Conservation (phyloP, 2,113 vertebrate species). For the Reinhardtius hippoglossoides region DNA sequence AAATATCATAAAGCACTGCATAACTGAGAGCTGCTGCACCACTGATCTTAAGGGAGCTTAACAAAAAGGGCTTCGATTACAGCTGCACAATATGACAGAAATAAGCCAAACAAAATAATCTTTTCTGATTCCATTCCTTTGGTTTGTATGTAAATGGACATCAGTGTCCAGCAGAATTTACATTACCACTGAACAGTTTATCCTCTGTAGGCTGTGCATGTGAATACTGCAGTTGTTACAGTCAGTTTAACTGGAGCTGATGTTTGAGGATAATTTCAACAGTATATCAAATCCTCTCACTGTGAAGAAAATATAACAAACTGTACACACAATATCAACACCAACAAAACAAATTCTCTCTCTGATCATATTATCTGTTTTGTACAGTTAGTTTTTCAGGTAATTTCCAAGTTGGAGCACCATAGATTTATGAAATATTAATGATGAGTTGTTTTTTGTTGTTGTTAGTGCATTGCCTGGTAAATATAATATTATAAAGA, state of each 20-base stretch:
- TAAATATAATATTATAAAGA: slow-evolving; percentile 32
- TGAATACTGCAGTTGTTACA: slow-evolving; percentile 5
- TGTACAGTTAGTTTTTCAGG: not conserved
- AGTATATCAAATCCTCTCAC: not conserved
- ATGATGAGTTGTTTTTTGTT: slow-evolving; percentile 25
- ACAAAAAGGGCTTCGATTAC: no score
- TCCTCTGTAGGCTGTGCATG: not conserved
- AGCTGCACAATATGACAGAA: slow-evolving; percentile 1
- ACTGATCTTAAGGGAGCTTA: not conserved
- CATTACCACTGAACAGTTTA: not conserved
- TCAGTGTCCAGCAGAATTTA: slow-evolving; percentile 11
- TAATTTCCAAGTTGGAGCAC: slow-evolving; percentile 11
- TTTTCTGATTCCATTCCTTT: not conserved
- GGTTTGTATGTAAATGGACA: not conserved
- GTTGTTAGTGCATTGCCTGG: not conserved
- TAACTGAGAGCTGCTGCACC: not conserved
- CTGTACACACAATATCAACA: no score
- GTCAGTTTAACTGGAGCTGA: slow-evolving; percentile 1
- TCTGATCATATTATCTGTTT: not conserved
- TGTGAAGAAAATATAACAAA: no score
- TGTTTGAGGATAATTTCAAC: slow-evolving; percentile 30
- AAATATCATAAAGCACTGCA: slow-evolving; percentile 23
- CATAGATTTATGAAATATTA: slow-evolving; percentile 28
- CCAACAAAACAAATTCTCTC: not conserved
- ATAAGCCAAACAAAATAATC: slow-evolving; percentile 2